These are phyloP conservation scores for Tetramorium parvispinum DNA, from an alignment of 1,140 invertebrate species.

Conservation along the genomic window DNA sequence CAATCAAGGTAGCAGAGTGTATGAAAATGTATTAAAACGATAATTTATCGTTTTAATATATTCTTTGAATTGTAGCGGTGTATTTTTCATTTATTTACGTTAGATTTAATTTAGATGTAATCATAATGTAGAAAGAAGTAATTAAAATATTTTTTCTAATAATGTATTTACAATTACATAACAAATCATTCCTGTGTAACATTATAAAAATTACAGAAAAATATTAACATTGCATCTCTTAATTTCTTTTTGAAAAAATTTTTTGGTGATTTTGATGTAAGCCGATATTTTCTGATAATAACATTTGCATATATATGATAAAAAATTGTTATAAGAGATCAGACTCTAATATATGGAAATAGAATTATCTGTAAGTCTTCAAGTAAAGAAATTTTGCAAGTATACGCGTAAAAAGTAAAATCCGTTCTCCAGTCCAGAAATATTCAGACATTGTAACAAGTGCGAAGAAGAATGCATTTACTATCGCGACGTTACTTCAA, in stretches of 20 bases:
- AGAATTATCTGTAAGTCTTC: not conserved
- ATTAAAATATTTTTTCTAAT: not conserved
- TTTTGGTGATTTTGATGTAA: not conserved
- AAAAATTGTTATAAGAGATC: not conserved
- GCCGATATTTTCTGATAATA: not conserved
- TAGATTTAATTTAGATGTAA: not conserved
- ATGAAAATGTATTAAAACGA: not conserved
- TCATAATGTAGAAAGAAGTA: not conserved
- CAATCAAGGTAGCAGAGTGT: conserved; percentile 3
- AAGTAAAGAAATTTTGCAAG: not conserved
- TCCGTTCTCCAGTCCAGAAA: not conserved
- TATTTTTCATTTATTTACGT: not conserved
- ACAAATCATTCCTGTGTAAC: not conserved
- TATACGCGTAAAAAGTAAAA: not conserved
- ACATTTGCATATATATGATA: not conserved
- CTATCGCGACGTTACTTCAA: not conserved
- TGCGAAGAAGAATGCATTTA: not conserved
- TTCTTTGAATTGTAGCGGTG: not conserved
- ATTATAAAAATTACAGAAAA: not conserved
- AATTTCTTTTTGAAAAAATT: not conserved
- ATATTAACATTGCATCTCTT: not conserved
- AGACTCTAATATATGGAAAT: not conserved
- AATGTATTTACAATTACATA: not conserved
- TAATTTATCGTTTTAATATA: too few species aligned
- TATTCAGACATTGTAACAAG: not conserved